Evolutionary conservation across 2,113 vertebrate genomes (phyloP).

Genomic region (Odontesthes bonariensis): DNA sequence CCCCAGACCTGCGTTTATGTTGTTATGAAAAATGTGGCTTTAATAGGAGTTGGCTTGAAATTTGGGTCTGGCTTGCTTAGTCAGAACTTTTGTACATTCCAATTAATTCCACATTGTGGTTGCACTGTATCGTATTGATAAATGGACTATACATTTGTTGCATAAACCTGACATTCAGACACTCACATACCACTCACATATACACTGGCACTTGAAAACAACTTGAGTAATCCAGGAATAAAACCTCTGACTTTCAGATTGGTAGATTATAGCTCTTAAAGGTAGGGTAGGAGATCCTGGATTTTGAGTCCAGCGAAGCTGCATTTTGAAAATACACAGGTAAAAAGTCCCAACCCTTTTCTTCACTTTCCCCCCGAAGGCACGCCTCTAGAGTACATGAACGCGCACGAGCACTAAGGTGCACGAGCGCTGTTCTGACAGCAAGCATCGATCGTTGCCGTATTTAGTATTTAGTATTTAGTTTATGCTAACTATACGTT

Average conservation of each 20-base stretch:
- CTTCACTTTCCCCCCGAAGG: no score
- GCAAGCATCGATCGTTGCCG: no score
- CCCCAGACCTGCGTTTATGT: constrained; percentile 34
- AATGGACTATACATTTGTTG: not conserved
- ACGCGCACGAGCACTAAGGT: no score
- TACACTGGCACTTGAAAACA: not conserved
- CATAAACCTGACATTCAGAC: not conserved
- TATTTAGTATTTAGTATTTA: no score
- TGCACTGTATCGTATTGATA: not conserved
- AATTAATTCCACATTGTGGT: not conserved
- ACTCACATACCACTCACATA: not conserved
- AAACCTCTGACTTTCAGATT: not conserved
- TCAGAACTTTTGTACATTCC: not conserved
- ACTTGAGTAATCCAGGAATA: not conserved
- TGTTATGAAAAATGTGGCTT: constrained; percentile 18
- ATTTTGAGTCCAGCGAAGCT: no score
- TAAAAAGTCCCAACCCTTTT: no score
- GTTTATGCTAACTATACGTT: no score
- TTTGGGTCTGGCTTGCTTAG: constrained; percentile 2
- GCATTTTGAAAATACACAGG: no score
- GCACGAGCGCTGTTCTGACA: no score
- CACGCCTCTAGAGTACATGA: no score
- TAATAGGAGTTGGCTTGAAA: constrained; percentile 14
- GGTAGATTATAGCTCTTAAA: not conserved
- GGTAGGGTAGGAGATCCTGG: no score